A percentile compares a stretch with the other conserved stretches of the same genome.
Conservation (phyloP, 2,888 invertebrate genomes). For the Protodeltote pygarga region DNA sequence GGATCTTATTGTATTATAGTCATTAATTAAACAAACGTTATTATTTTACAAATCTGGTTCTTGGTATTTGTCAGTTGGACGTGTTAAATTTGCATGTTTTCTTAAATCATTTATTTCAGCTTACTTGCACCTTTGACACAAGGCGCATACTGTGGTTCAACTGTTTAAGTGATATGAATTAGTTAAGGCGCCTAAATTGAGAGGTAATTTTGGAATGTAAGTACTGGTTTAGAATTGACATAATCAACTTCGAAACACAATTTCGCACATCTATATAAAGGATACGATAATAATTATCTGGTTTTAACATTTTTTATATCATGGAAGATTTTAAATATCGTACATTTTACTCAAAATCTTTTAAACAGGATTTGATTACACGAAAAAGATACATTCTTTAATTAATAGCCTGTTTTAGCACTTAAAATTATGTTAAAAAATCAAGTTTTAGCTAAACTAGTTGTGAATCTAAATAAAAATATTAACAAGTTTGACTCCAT, state of each 20-base stretch:
- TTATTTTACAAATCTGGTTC: not conserved
- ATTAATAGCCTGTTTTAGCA: constrained; percentile 7
- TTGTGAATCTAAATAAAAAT: no score
- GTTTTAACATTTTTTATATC: not conserved
- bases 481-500: constrained; percentile 25
- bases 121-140: no score
- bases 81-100: no score
- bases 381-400: not conserved
- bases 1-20: constrained; percentile 29
- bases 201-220: no score
- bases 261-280: no score
- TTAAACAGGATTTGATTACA: not conserved
- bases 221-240: no score
- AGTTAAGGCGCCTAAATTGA: no score
- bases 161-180: no score
- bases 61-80: constrained; percentile 3
- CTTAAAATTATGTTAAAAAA: not conserved
- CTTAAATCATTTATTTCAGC: no score
- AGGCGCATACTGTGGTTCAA: no score
- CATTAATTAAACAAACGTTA: constrained; percentile 14
- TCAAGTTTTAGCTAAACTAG: constrained; percentile 17
- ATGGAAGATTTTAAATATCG: not conserved
- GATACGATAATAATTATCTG: no score
- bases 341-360: not conserved
- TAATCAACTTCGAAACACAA: no score